Evolutionary conservation across 1,140 invertebrate genomes (phyloP).

Genomic region (Micrasema longulum): DNA sequence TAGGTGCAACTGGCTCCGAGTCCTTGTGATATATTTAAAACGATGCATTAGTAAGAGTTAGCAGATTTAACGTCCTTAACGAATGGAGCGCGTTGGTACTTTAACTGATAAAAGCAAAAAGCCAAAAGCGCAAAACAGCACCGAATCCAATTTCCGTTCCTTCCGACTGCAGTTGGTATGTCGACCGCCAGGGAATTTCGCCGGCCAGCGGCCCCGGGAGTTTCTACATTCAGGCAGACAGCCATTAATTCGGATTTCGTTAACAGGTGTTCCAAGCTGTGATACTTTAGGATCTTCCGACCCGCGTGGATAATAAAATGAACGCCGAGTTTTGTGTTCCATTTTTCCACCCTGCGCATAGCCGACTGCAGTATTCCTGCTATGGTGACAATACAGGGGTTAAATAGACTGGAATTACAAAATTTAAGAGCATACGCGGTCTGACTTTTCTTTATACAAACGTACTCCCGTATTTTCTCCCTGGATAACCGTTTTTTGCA

Average conservation of each 20-base stretch:
- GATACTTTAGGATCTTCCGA: slow-evolving; percentile 26
- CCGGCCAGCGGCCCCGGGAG: slow-evolving; percentile 3
- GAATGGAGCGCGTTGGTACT: background rate
- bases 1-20: too few species aligned
- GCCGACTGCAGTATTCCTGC: too few species aligned
- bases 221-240: slow-evolving; percentile 40
- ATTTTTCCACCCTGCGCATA: too few species aligned
- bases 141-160: slow-evolving; percentile 28
- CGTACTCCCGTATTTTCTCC: too few species aligned
- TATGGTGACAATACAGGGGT: too few species aligned
- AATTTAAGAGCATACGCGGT: too few species aligned
- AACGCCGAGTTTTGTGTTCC: background rate
- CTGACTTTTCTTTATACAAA: too few species aligned
- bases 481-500: too few species aligned
- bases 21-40: too few species aligned
- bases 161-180: slow-evolving; percentile 31
- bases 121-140: slow-evolving; percentile 2
- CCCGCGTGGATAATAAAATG: slow-evolving; percentile 8
- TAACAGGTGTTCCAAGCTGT: slow-evolving; percentile 52
- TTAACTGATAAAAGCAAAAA: slow-evolving; percentile 1
- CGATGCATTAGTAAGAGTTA: too few species aligned
- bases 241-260: slow-evolving; percentile 54
- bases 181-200: background rate
- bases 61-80: too few species aligned
- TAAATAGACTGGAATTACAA: too few species aligned